phyloP scores from a whole-genome alignment of 1,140 invertebrate species.

The Heliconius hermathena region DNA sequence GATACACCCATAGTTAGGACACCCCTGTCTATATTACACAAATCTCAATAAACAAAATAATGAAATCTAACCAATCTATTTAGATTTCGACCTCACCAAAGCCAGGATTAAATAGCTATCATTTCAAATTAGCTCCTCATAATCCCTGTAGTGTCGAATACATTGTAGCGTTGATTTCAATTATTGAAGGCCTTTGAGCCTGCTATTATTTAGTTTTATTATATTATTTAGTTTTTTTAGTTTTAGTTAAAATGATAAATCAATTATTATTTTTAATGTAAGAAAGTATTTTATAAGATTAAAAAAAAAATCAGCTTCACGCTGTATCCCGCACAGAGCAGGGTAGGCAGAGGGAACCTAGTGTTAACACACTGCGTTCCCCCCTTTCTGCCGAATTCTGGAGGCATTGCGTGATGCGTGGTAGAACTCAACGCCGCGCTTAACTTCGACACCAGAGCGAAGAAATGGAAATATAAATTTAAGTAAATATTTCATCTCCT shows the following conservation, averaged over 20 bases:
- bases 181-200: not conserved
- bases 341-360: no score
- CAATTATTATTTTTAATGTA: not conserved
- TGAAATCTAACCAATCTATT: not conserved
- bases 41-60: constrained; percentile 2
- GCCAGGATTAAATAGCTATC: not conserved
- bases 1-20: no score
- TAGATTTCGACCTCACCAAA: constrained; percentile 1
- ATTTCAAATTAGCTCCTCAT: constrained; percentile 7
- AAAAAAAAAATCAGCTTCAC: no score
- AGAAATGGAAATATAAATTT: no score
- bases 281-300: not conserved
- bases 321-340: no score
- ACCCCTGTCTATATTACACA: not conserved
- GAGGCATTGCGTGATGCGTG: no score
- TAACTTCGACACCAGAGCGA: no score
- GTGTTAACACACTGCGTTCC: no score
- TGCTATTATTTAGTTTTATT: not conserved
- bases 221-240: not conserved
- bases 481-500: no score
- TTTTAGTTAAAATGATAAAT: not conserved
- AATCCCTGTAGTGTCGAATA: not conserved
- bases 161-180: not conserved
- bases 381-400: no score
- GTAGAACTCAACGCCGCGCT: no score